Conservation (phyloP, 2,888 invertebrate species). For the Chloromyia formosa region DNA sequence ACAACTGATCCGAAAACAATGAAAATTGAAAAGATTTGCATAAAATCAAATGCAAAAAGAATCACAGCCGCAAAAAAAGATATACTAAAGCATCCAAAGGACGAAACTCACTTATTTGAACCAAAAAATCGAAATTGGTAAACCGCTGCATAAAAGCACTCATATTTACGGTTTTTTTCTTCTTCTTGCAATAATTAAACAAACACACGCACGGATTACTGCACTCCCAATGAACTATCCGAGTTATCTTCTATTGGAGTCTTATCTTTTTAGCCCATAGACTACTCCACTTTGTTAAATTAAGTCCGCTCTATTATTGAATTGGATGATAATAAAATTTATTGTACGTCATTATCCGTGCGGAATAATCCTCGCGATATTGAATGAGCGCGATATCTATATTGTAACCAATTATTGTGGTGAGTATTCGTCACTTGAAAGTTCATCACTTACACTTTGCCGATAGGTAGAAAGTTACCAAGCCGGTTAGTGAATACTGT, state of each 20-base stretch:
- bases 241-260: not conserved
- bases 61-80: not conserved
- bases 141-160: slow-evolving; percentile 33
- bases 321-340: slow-evolving; percentile 15
- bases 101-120: slow-evolving; percentile 36
- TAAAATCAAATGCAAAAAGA: slow-evolving; percentile 18
- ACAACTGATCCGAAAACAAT: slow-evolving; percentile 16
- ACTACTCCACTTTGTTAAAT: not conserved
- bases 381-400: slow-evolving; percentile 2
- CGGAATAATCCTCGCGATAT: slow-evolving; percentile 7
- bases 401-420: slow-evolving; percentile 22
- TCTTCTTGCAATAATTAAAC: not conserved
- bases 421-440: slow-evolving; percentile 31
- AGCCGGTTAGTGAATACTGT: slow-evolving; percentile 15
- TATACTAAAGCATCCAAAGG: not conserved
- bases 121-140: slow-evolving; percentile 34
- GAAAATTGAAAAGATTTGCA: slow-evolving; percentile 23
- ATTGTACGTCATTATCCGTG: slow-evolving; percentile 28
- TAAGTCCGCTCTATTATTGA: not conserved
- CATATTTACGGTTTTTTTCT: not conserved
- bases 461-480: slow-evolving; percentile 34
- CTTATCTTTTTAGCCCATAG: no score
- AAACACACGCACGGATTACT: not conserved
- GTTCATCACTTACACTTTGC: slow-evolving; percentile 11
- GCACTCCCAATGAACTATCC: slow-evolving; percentile 11